Base-by-base conservation (phyloP, 2,888 invertebrate genomes). In the Polydrusus tereticollis region DNA sequence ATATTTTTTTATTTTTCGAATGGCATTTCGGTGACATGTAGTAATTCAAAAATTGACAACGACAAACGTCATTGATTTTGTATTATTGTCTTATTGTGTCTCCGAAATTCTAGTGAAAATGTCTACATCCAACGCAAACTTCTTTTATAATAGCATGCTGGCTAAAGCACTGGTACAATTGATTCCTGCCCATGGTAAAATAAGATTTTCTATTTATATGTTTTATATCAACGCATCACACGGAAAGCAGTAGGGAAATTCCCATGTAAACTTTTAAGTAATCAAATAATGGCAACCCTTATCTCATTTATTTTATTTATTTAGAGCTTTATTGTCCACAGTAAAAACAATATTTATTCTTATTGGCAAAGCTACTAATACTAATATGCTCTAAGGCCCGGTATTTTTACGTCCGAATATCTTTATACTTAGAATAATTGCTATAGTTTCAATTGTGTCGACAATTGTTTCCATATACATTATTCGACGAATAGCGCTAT, bases 91-190 rank as follows among this genome's bases (percentile, higher is more conserved):
- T 6, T 45, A 26, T 38, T 0, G 20, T 21, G 8, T 18, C 20
- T 45, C 7, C 45, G 0, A 62, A 47, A 62, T 59, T 47, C 12
- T 36, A 47, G 67, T 72, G 36, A 66, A 58, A 67, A 75, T 75
- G 72, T 26, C 52, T 8, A 18, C 52, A 43, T 43, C 69, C 7
- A 65, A 72, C 41, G 59, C 69, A 5, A 69, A 85, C 78, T 87
- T 86, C 78, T 79, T 81, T 43, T 86, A 86, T 80, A 86, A 87
- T 75, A 83, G 84, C 74, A 85, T 86, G 85, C 74, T 87, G 60
- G 86, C 86, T 0, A 81, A 85, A 77, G 85, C 86, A 1, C 76
- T 87, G 60, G 80, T 86, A 0, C 86, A 86, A 70, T 77, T 87
- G 20, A 78, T 86, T 59, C 84, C 86, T 10, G 79, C 78, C 29